A percentile compares a stretch with the other conserved stretches of the same genome.
Evolutionary conservation across 2,797 vertebrate genomes (phyloP).

Genomic region (Arremon brunneinucha): DNA sequence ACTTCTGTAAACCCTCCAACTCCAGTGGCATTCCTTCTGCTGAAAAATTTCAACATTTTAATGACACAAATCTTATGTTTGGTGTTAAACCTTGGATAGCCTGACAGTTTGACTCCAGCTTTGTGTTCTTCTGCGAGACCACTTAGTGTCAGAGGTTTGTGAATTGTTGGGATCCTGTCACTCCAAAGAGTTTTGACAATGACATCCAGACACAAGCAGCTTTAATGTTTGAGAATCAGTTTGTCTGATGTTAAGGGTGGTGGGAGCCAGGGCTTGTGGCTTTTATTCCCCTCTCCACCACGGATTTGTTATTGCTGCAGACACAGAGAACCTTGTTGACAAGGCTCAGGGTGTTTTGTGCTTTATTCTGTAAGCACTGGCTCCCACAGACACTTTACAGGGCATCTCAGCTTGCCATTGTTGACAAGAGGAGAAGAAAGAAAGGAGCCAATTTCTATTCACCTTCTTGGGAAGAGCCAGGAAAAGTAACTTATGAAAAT

Average conservation of each 20-base stretch:
- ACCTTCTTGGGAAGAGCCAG: neutral
- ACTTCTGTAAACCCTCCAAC: neutral
- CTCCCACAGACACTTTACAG: neutral
- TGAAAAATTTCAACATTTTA: neutral
- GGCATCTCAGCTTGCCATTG: neutral
- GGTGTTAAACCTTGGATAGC: accelerated
- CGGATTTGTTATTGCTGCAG: neutral
- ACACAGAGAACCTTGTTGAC: neutral
- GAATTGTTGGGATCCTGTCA: accelerated
- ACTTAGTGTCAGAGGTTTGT: neutral
- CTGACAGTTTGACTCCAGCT: neutral
- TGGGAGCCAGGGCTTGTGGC: neutral
- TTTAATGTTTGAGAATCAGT: neutral
- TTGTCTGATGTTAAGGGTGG: neutral
- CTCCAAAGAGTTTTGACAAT: neutral
- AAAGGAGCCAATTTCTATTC: neutral
- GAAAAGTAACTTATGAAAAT: neutral
- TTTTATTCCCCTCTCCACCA: neutral
- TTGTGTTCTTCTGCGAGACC: neutral
- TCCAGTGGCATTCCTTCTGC: neutral
- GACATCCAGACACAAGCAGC: neutral
- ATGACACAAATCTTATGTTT: neutral
- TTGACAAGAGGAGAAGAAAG: neutral
- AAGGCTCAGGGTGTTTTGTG: neutral
- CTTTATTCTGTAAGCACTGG: neutral